A percentile compares a stretch with the other conserved stretches of the same genome.
These are phyloP conservation scores for Xenopus laevis DNA, from an alignment of 2,113 vertebrate genomes.

Conservation along the genomic window DNA sequence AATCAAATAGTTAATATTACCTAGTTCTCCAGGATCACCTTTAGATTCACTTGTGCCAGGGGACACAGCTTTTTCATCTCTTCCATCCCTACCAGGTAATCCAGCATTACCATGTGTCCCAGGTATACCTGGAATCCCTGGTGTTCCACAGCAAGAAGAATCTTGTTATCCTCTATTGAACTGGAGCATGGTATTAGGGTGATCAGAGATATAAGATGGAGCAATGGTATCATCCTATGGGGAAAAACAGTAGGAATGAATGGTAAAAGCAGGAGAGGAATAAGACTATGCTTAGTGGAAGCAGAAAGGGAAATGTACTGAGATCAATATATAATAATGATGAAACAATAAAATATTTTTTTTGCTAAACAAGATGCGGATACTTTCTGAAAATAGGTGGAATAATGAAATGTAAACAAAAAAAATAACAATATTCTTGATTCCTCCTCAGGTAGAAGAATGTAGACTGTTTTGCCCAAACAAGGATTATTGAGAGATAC, in stretches of 20 bases:
- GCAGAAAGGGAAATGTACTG: no score
- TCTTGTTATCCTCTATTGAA: slow-evolving; percentile 87
- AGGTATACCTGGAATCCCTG: slow-evolving; percentile 83
- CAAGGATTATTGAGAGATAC: no score
- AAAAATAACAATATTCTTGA: no score
- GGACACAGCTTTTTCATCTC: slow-evolving; percentile 81
- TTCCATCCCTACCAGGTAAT: slow-evolving; percentile 84
- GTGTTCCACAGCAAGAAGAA: slow-evolving; percentile 84
- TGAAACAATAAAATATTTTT: no score
- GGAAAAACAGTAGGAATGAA: background rate
- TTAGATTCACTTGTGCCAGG: slow-evolving; percentile 74
- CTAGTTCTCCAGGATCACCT: slow-evolving; percentile 74
- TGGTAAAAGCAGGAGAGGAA: no score
- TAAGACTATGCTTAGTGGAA: no score
- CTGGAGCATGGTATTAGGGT: slow-evolving; percentile 62
- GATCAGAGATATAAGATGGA: slow-evolving; percentile 66
- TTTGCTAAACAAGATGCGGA: no score
- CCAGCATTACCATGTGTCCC: slow-evolving; percentile 82
- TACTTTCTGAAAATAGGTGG: no score
- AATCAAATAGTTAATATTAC: slow-evolving; percentile 55
- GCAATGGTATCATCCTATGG: slow-evolving; percentile 60
- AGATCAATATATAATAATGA: no score
- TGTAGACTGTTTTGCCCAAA: no score
- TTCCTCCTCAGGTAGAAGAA: no score
- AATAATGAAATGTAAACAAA: no score